Evolutionary conservation across 2,888 invertebrate species (phyloP), one percentile per base, ranked within the genome.

Genomic region (Lapara coniferarum): DNA sequence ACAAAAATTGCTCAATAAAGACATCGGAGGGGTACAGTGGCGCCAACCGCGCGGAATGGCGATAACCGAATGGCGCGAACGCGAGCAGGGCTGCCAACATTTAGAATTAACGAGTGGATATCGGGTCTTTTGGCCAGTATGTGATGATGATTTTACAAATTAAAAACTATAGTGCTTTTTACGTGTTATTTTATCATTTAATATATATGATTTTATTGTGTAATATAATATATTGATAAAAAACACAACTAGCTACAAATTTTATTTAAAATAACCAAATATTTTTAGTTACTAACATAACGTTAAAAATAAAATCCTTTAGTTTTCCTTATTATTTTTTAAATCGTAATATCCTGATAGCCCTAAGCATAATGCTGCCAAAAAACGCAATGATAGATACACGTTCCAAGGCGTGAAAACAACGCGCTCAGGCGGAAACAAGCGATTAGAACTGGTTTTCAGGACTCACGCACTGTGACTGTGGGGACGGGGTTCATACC

Each of bases 1-100:
- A 86, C 81, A 85, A 80, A 81, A 84, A 85, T 82, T 76, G 83
- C 75, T 75, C 80, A 81, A 86, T 85, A 87, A 86, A 86, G 83
- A 80, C 83, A 76, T 79, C 73, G 77, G 59, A 59, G 77, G 73
- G 75, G 72, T 72, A 78, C 75, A 78, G 74, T 74, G 84, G 81
- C 82, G 86, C 81, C 86, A 82, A 75, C 82, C 82, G 77, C 81
- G 85, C 79, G 88, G 86, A 89, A 87, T 75, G 72, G 73, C 78
- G 88, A 85, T 85, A 86, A 79, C 81, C 56, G 70, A 77, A 78
- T 73, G 73, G 74, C 75, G 74, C 76, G 79, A 76, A 77, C 77
- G 75, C 71, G 69, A 67, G 63, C 74, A 81, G 82, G 78, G 79
- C 67, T 79, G 82, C 3, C 73, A 72, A 56, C 46, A 53, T 69